Base-by-base conservation (phyloP, 1,140 invertebrate species). In the Lordiphosa stackelbergi region DNA sequence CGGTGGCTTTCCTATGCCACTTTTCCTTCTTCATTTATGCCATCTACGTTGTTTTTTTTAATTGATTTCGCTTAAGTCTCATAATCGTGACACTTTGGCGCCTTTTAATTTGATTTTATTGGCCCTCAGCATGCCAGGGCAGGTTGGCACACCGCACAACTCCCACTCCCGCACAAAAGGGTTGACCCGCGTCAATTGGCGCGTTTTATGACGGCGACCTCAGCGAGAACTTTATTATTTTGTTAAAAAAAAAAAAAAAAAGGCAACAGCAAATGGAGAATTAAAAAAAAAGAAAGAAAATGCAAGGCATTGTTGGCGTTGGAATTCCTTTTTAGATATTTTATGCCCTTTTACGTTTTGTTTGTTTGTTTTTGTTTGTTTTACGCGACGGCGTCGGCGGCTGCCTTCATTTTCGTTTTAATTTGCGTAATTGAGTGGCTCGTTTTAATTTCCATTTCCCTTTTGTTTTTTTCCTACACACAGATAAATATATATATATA, bases 41-140 rank as follows among this genome's bases (percentile, higher is more conserved):
- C 49, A 13, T 43, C 31, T 16, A 36, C 38, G 5, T 19, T 51
- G 34, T 11, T 46, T 51, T 13, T 69, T 81, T 81, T 83, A 81
- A 81, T 81, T 81, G 75, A 81, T 81, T 81, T 83, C 77, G 72
- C 72, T 81, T 81, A 83, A 69, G 77, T 75, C 75, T 71, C 75
- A 83, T 81, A 81, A 81, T 81, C 75, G 75, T 83, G 75, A 81
- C 75, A 81, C 75, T 81, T 81, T 81, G 75, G 75, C 75, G 75
- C 77, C 75, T 81, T 83, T 81, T 81, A 81, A 81, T 81, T 81
- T 83, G 77, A 81, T 81, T 81, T 81, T 83, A 81, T 81, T 81
- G 77, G 77, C 64, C 77, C 63, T 83, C 72, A 59, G 61, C 71
- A 75, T 83, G 75, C 58, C 66, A 81, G 55, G 11, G n/a, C 6